Evolutionary conservation across 2,888 invertebrate genomes (phyloP), one percentile per base, ranked within the genome.

Genomic region (Anthophora plumipes): DNA sequence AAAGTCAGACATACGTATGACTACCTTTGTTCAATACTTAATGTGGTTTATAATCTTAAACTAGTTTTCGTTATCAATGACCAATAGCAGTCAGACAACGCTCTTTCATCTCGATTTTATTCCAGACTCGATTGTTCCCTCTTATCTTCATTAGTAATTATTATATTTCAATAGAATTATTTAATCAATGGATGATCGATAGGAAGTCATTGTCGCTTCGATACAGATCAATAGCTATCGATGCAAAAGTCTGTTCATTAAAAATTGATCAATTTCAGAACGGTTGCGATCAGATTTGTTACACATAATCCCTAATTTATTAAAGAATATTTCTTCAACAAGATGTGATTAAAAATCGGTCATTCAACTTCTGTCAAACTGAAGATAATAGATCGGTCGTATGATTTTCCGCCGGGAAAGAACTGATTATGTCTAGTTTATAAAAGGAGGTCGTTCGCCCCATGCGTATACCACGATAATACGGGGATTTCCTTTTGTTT

Each of bases 361-460:
- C 55, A 17, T 55, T 67, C 22, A 60, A 43, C 68, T 69, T 9
- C 43, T 8, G 20, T 14, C 22, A 57, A n/a, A 41, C 14, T n/a
- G 11, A 54, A 22, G 11, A 17, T 22, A n/a, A 14, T 46, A 7
- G 3, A 22, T 11, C n/a, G 17, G 2, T 9, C 0, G 7, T 37
- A 6, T 9, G 54, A 74, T 73, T 73, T 67, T 66, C 48, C 22
- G 25, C 57, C n/a, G 37, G 7, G 7, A 57, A 6, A n/a, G 12
- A 31, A 48, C 39, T 57, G 46, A 63, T n/a, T 64, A 17, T 22
- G 41, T 11, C 31, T 43, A 54, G n/a, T 2, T 25, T 57, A 37
- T 37, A 12, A 64, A 46, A 64, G 37, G 63, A 57, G 64, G 64
- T 57, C 46, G 25, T 72, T 57, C 64, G 64, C 31, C 4, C 4